These are phyloP conservation scores for Ianthella basta DNA, from an alignment of 37 sponge, comb jelly and placozoan species.

Conservation along the genomic window DNA sequence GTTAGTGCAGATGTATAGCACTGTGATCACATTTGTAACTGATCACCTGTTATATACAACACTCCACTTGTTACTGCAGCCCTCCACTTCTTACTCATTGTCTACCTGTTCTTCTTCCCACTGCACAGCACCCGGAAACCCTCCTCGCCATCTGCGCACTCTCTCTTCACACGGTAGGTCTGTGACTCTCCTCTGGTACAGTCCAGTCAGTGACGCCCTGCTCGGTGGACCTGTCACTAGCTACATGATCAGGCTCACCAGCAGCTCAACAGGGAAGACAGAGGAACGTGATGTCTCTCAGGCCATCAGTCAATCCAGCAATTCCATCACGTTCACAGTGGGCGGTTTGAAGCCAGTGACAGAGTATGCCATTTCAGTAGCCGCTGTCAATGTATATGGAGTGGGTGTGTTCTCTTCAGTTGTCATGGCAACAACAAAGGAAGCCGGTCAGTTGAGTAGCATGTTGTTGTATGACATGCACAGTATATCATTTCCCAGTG, in stretches of 20 bases:
- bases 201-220: not conserved
- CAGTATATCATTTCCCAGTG: too few relatives aligned
- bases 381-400: not conserved
- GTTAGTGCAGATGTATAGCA: too few relatives aligned
- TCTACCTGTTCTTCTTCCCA: too few relatives aligned
- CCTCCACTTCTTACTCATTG: too few relatives aligned
- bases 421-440: not conserved
- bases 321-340: not conserved
- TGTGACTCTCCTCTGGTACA: not conserved
- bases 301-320: not conserved
- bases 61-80: too few relatives aligned
- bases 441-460: not conserved
- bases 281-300: not conserved
- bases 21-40: too few relatives aligned
- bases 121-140: slow-evolving; percentile 24
- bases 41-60: too few relatives aligned
- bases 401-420: not conserved
- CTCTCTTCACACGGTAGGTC: not conserved
- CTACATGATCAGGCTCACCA: not conserved
- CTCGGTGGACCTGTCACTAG: not conserved
- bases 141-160: not conserved
- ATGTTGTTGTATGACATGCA: too few relatives aligned
- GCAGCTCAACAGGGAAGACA: not conserved
- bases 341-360: not conserved
- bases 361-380: not conserved